Conservation (phyloP, 2,888 invertebrate genomes). For the Myopa testacea region DNA sequence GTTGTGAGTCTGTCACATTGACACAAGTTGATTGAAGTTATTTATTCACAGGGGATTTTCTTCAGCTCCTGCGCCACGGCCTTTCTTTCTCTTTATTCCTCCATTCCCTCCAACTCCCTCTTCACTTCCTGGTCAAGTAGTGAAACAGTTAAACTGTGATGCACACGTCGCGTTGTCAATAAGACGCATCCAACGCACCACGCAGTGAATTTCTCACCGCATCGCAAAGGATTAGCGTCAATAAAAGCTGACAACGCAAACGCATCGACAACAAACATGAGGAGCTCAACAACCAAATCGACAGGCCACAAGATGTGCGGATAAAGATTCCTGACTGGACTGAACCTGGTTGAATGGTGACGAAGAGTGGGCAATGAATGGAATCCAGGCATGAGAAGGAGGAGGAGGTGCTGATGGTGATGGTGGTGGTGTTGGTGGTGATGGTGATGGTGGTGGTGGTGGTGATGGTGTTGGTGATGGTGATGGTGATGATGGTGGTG, state of each 20-base stretch:
- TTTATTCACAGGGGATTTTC: background rate
- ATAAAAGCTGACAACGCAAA: slow-evolving; percentile 30
- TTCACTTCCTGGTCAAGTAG: background rate
- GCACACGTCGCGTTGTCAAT: slow-evolving; percentile 11
- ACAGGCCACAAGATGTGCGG: slow-evolving; percentile 11
- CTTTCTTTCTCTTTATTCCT: background rate
- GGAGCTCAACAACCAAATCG: background rate
- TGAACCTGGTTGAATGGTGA: background rate
- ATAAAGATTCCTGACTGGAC: background rate
- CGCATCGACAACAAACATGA: slow-evolving; percentile 27
- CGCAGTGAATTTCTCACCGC: slow-evolving; percentile 32
- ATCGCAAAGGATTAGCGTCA: slow-evolving; percentile 44
- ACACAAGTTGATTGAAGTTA: no score
- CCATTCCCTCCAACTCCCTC: background rate
- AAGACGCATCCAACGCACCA: background rate
- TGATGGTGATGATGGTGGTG: background rate
- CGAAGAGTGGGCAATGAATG: background rate
- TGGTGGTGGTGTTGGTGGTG: background rate
- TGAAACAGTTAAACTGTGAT: slow-evolving; percentile 18
- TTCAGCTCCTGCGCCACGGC: no score
- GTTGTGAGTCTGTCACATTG: no score
- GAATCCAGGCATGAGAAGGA: background rate
- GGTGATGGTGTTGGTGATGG: background rate
- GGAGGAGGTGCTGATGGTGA: background rate
- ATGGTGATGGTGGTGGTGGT: background rate